Evolutionary conservation across 2,888 invertebrate species (phyloP).

Genomic region (Lasioglossum lativentre): DNA sequence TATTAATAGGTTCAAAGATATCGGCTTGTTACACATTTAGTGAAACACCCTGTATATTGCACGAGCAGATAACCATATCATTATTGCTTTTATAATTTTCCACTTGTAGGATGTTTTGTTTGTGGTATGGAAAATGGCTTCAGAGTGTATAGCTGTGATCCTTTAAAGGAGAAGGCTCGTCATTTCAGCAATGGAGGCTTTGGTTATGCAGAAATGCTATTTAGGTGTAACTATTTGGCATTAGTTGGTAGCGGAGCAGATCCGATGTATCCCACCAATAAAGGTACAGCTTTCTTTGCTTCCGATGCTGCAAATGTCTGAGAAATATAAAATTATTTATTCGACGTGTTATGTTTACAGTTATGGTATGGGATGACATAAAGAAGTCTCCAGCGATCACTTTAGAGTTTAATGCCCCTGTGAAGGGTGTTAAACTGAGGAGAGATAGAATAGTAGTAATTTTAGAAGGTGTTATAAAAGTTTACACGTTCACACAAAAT

Average conservation of each 20-base stretch:
- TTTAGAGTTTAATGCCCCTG: conserved; percentile 96
- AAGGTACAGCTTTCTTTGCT: conserved; percentile 86
- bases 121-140: conserved; percentile 99
- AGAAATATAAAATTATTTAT: not conserved
- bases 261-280: conserved; percentile 96
- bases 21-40: not conserved
- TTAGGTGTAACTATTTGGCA: conserved; percentile 98
- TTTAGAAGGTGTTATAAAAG: conserved; percentile 97
- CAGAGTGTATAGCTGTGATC: conserved; percentile 98
- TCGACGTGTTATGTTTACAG: conserved; percentile 84
- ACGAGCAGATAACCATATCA: conserved; percentile 71
- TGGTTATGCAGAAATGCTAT: conserved; percentile 98
- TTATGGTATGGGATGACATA: conserved; percentile 99
- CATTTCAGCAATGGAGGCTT: conserved; percentile 97
- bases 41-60: conserved; percentile 26
- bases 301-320: not conserved
- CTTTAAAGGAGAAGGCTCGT: conserved; percentile 97
- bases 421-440: conserved; percentile 95
- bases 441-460: conserved; percentile 98
- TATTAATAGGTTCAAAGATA: not conserved
- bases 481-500: conserved; percentile 98
- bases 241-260: conserved; percentile 97
- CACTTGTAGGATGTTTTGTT: conserved; percentile 95
- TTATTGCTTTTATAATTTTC: conserved; percentile 56
- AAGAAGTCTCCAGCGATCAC: conserved; percentile 97